phyloP scores from a whole-genome alignment of 64 coral and sea anemone genomes.

The Montipora cactus region DNA sequence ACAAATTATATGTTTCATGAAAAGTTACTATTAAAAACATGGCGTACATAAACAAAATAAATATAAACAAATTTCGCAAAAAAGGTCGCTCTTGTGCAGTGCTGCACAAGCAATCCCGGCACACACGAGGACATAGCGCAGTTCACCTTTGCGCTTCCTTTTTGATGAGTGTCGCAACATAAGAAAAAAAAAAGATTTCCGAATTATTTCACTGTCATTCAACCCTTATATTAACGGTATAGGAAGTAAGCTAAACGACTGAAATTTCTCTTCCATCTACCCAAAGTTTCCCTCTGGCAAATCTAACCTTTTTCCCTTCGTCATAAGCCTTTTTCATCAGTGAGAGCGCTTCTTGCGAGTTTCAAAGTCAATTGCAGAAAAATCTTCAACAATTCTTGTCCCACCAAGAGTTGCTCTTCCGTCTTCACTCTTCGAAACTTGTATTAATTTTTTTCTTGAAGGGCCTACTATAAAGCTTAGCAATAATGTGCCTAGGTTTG shows the following conservation, averaged over 20 bases:
- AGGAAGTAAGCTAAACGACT: background rate
- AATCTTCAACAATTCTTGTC: background rate
- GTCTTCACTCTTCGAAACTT: background rate
- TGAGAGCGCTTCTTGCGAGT: background rate
- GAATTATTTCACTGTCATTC: background rate
- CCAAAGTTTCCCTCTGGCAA: background rate
- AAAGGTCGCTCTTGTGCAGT: background rate
- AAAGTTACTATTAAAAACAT: no score
- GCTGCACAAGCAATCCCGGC: conserved; percentile 2
- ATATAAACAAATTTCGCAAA: background rate
- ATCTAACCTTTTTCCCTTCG: background rate
- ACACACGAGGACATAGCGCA: background rate
- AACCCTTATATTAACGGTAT: background rate
- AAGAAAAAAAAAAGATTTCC: background rate
- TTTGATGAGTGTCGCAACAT: background rate
- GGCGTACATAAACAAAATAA: no score
- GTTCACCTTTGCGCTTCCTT: background rate
- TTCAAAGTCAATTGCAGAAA: background rate
- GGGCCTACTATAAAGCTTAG: background rate
- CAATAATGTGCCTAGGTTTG: background rate
- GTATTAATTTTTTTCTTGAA: background rate
- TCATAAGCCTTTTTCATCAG: background rate
- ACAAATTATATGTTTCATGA: no score
- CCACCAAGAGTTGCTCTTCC: background rate
- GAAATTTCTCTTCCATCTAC: background rate